phyloP scores from a whole-genome alignment of 2,113 vertebrate genomes.

The Cygnus atratus region DNA sequence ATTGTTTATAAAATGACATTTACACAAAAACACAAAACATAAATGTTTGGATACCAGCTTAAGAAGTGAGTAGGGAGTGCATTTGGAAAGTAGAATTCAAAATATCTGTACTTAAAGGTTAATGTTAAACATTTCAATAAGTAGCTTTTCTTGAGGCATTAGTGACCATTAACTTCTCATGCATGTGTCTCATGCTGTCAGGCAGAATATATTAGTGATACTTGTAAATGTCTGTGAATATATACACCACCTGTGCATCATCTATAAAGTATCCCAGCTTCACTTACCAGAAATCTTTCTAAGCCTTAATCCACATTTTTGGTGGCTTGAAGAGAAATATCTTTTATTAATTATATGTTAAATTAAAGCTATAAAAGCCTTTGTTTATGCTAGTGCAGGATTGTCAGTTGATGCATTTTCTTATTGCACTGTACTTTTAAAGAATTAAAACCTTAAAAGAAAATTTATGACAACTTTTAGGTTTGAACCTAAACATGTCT shows the following conservation, averaged over 20 bases:
- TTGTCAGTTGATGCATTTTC: not conserved
- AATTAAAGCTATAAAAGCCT: conserved; percentile 8
- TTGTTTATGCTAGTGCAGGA: not conserved
- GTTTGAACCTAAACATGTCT: not conserved
- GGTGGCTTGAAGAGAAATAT: conserved; percentile 10
- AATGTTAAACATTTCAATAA: not conserved
- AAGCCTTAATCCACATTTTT: conserved; percentile 25
- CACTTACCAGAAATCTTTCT: conserved; percentile 41
- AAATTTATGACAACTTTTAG: not conserved
- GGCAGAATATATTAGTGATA: not conserved
- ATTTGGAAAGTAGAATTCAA: not conserved
- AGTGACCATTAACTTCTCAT: conserved; percentile 15
- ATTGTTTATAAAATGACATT: not conserved
- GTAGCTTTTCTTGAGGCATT: not conserved
- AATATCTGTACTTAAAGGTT: not conserved
- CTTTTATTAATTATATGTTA: conserved; percentile 20
- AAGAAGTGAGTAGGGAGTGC: not conserved
- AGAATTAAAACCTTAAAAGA: not conserved
- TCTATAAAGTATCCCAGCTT: conserved; percentile 14
- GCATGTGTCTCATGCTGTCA: conserved; percentile 25
- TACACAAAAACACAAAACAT: not conserved
- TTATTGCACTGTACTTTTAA: not conserved
- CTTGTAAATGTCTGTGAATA: conserved; percentile 8
- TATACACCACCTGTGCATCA: not conserved
- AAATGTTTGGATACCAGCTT: not conserved